A percentile compares a stretch with the other conserved stretches of the same genome.
Conservation (phyloP, 2,797 vertebrate genomes). For the Tenualosa ilisha region DNA sequence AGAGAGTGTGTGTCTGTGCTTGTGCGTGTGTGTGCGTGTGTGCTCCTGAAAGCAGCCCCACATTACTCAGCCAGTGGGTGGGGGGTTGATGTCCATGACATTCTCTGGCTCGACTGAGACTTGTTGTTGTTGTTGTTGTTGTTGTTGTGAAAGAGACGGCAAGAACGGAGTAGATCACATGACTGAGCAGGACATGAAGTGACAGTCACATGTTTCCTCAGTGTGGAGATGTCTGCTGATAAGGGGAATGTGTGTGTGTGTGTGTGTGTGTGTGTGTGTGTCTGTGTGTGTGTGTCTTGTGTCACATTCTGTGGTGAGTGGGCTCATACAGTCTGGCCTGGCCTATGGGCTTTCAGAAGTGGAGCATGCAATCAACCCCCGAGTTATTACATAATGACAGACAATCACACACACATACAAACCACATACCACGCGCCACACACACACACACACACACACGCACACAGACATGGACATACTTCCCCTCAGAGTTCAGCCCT, state of each 20-base stretch:
- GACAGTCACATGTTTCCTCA: background rate
- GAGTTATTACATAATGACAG: background rate
- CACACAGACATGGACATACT: background rate
- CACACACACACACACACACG: slow-evolving; percentile 1
- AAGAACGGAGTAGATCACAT: background rate
- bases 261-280: too few relatives aligned
- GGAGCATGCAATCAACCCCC: background rate
- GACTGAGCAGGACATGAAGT: background rate
- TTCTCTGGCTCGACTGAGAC: background rate
- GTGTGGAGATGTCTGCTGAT: background rate
- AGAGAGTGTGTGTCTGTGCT: too few relatives aligned
- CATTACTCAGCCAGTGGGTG: background rate
- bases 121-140: background rate
- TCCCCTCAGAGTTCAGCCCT: background rate
- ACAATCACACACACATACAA: background rate
- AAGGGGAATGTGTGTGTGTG: background rate
- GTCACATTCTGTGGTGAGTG: background rate
- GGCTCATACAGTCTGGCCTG: background rate
- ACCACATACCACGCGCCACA: background rate
- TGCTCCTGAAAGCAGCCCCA: background rate
- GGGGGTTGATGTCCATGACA: background rate
- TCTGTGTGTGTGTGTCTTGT: too few relatives aligned
- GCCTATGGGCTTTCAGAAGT: background rate
- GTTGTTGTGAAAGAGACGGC: background rate
- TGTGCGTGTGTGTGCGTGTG: too few relatives aligned